These are phyloP conservation scores for Eurosta solidaginis DNA, from an alignment of 1,140 invertebrate genomes.

Conservation along the genomic window DNA sequence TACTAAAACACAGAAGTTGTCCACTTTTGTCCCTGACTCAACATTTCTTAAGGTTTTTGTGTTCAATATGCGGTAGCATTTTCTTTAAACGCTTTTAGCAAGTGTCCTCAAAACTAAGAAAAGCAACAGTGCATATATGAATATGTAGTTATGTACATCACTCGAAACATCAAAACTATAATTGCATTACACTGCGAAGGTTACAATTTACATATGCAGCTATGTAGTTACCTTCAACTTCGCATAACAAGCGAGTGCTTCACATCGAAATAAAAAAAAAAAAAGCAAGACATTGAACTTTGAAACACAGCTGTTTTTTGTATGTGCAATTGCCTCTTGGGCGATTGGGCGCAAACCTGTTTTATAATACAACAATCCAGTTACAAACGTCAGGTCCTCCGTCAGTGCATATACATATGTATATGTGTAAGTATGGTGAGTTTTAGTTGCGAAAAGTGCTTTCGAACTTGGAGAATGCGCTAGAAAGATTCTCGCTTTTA, in stretches of 20 bases:
- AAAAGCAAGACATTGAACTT: slow-evolving; percentile 5
- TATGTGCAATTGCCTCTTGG: background rate
- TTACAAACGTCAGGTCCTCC: slow-evolving; percentile 13
- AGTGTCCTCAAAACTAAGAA: background rate
- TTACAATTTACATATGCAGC: background rate
- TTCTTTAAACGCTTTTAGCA: background rate
- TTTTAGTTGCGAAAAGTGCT: background rate
- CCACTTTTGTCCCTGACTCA: background rate
- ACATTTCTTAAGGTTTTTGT: background rate
- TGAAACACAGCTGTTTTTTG: slow-evolving; percentile 4
- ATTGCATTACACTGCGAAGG: background rate
- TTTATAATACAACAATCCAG: background rate
- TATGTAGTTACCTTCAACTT: background rate
- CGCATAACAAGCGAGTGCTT: background rate
- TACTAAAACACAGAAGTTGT: background rate
- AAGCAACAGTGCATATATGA: no score
- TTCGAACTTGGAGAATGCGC: background rate
- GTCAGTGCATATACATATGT: background rate
- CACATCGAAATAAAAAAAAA: background rate
- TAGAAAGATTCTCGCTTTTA: background rate
- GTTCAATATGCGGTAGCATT: background rate
- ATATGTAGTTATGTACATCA: no score
- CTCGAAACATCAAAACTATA: background rate
- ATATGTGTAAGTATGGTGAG: background rate
- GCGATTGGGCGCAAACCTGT: background rate